A percentile compares a stretch with the other conserved stretches of the same genome.
These are phyloP conservation scores for Polymixis lichenea DNA, from an alignment of 2,888 invertebrate genomes.

Conservation along the genomic window DNA sequence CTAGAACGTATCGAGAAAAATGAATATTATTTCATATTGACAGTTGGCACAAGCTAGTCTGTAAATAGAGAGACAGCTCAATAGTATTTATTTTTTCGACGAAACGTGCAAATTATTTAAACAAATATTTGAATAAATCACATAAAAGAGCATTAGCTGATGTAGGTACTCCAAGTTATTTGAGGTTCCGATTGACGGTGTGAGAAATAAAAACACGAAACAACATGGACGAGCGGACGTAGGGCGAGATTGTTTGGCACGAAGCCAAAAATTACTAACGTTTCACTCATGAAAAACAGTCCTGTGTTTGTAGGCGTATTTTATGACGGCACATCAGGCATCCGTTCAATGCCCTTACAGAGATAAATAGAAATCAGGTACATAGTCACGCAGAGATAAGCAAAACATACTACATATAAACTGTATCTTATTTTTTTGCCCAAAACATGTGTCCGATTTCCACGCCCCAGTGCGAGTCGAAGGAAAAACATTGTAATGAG, in stretches of 20 bases:
- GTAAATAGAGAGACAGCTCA: conserved; percentile 5
- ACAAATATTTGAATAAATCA: conserved; percentile 15
- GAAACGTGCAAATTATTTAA: conserved; percentile 4
- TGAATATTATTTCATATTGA: background rate
- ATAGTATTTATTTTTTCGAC: background rate
- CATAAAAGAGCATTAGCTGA: conserved; percentile 20
- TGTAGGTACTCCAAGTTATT: conserved; percentile 66
- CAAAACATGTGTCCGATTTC: conserved; percentile 7
- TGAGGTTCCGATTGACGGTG: conserved; percentile 78
- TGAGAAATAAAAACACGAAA: conserved; percentile 83
- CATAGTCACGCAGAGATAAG: conserved; percentile 20
- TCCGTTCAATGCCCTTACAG: conserved; percentile 66
- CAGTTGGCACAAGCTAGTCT: background rate
- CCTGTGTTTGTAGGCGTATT: conserved; percentile 69
- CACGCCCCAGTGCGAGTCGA: background rate
- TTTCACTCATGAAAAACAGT: conserved; percentile 78
- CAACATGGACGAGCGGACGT: conserved; percentile 70
- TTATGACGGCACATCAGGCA: conserved; percentile 63
- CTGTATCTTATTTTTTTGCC: conserved; percentile 1
- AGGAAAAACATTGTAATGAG: conserved; percentile 15
- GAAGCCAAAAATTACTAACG: conserved; percentile 82
- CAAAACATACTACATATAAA: conserved; percentile 1
- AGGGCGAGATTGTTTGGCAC: conserved; percentile 80
- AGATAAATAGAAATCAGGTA: conserved; percentile 44
- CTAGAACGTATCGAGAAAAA: background rate